Evolutionary conservation across 2,888 invertebrate genomes (phyloP), one percentile per base, ranked within the genome.

Genomic region (Tineola bisselliella): DNA sequence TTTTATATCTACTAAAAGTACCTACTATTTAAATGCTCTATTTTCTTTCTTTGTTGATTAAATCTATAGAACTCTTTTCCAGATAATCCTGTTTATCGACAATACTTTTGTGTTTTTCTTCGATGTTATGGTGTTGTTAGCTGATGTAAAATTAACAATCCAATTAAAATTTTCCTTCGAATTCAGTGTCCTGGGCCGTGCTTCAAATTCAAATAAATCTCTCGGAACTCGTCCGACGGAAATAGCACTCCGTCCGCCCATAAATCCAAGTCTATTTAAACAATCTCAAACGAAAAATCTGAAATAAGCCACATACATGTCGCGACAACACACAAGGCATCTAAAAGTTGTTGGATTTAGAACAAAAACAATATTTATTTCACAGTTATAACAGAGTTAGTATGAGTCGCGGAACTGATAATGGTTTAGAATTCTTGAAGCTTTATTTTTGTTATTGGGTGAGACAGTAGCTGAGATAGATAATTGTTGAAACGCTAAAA

Each of bases 161-260:
- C 78, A 86, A 84, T 84, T 84, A 84, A 84, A 81, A 80, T 80
- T 77, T 79, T 73, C 63, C 77, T 79, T 79, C 75, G 74, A 78
- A 78, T 81, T 74, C 70, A 58, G 48, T 76, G 81, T 82, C 78
- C 73, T 74, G 81, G 73, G 72, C 79, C 74, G 77, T 81, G 82
- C 81, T 84, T 78, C 81, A 83, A 81, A 84, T 79, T 82, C 81
- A 71, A 75, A 84, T 86, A 87, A 87, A 87, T 87, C 86, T 84
- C 69, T 66, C 76, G 74, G 75, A 79, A 79, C 76, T 79, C 77
- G 77, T 76, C 79, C 72, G 77, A 81, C 86, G 84, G 84, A 86
- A 86, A 87, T 87, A 87, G 79, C 83, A 80, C 81, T 81, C 79
- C 75, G 78, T 70, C 75, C 76, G 77, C 76, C 75, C 81, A 84